These are phyloP conservation scores for Achatina immaculata DNA, from an alignment of 1,140 invertebrate genomes.

Conservation along the genomic window DNA sequence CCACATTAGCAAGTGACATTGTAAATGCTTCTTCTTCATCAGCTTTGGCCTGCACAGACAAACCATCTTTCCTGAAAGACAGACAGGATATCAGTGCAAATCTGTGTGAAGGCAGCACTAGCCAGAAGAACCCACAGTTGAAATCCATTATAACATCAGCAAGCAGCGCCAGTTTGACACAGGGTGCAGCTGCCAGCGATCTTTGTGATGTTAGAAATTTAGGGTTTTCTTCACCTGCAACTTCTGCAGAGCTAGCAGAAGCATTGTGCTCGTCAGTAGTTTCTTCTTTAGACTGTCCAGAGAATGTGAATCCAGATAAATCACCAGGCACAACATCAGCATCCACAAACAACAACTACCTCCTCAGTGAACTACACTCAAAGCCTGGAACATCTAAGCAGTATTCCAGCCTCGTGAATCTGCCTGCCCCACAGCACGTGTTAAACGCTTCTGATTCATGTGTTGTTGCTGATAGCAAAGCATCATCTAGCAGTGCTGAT, in stretches of 20 bases:
- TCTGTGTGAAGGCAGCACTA: not conserved
- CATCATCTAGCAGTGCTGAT: not conserved
- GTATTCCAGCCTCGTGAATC: not conserved
- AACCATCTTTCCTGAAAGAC: not conserved
- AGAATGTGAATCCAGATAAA: not conserved
- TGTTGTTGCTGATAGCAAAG: not conserved
- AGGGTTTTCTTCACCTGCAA: not conserved
- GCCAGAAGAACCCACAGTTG: not conserved
- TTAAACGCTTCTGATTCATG: too few species aligned
- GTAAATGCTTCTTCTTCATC: not conserved
- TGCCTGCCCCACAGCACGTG: not conserved
- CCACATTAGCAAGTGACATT: not conserved
- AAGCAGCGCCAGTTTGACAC: not conserved
- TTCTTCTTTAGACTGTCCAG: not conserved
- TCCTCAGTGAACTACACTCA: not conserved
- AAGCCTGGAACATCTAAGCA: not conserved
- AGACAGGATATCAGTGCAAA: not conserved
- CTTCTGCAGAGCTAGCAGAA: not conserved
- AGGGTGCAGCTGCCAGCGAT: not conserved
- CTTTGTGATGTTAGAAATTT: not conserved
- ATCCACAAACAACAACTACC: not conserved
- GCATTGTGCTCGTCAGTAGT: not conserved
- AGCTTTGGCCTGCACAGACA: not conserved
- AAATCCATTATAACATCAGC: not conserved
- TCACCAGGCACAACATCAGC: not conserved